Conservation (phyloP, 2,113 vertebrate species). For the human (Homo sapiens) region GRCh38 chr1:63879001-63879500, state of each 20-base stretch:
- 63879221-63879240: neutral
- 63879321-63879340: slow-evolving; percentile 3
- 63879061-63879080: neutral
- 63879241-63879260: neutral
- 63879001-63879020: neutral
- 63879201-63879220: neutral
- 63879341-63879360: neutral
- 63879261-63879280: slow-evolving; percentile 16
- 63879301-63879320: neutral
- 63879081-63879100: neutral
- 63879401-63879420: neutral
- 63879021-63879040: slow-evolving; percentile 32
- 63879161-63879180: neutral
- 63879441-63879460: neutral
- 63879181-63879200: neutral
- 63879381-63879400: neutral
- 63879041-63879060: neutral
- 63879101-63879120: neutral
- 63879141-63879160: neutral
- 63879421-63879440: neutral
- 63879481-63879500: neutral
- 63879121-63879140: neutral
- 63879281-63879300: neutral
- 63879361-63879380: neutral
- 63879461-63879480: neutral